phyloP scores from a whole-genome alignment of 2,888 invertebrate species.

The Agrochola lychnidis region DNA sequence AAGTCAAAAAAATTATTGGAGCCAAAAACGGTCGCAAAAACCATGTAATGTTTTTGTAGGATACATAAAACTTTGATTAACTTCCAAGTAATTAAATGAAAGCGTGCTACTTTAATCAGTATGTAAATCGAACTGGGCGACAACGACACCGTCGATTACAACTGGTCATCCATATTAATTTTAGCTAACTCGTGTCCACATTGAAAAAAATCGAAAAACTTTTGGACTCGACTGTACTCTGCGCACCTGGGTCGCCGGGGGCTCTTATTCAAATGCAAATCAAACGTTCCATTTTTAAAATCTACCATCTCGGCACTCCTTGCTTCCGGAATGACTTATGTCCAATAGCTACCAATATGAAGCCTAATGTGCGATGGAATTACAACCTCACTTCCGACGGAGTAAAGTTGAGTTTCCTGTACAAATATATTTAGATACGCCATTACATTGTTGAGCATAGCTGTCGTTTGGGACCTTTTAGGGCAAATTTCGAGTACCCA shows the following conservation, averaged over 20 bases:
- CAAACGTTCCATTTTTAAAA: conserved; percentile 91
- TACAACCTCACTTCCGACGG: conserved; percentile 59
- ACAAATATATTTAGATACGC: conserved; percentile 64
- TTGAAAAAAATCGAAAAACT: conserved; percentile 78
- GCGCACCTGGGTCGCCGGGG: conserved; percentile 90
- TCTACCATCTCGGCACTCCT: conserved; percentile 89
- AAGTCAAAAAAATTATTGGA: no score
- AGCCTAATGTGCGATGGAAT: conserved; percentile 65
- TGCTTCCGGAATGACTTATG: conserved; percentile 90
- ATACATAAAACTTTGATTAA: conserved; percentile 41
- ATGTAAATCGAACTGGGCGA: conserved; percentile 76
- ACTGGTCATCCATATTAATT: conserved; percentile 85
- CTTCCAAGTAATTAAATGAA: conserved; percentile 61
- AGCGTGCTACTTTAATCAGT: conserved; percentile 68
- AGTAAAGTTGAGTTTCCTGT: conserved; percentile 64
- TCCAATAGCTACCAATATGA: conserved; percentile 82
- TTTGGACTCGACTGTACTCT: conserved; percentile 83
- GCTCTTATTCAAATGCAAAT: conserved; percentile 91
- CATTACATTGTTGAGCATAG: conserved; percentile 64
- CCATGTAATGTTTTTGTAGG: background rate
- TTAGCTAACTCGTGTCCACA: conserved; percentile 67
- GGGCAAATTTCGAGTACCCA: conserved; percentile 89
- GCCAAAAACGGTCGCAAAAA: background rate
- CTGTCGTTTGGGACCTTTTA: conserved; percentile 90
- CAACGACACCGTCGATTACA: conserved; percentile 79